These are phyloP conservation scores for Trididemnum nubilum DNA, from an alignment of 23 tunicate species.

Conservation along the genomic window DNA sequence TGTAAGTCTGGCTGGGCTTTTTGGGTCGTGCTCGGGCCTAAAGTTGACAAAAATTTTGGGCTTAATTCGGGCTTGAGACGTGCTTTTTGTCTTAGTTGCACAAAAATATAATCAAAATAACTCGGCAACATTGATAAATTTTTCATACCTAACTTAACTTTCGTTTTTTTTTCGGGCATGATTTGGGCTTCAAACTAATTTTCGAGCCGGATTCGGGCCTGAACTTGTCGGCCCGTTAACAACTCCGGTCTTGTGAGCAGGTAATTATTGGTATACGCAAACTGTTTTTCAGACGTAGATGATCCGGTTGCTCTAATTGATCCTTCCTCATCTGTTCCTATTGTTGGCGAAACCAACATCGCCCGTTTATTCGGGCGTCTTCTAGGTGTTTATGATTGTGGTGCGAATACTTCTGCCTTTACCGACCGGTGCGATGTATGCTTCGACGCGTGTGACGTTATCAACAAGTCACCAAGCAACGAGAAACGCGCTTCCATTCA, in stretches of 20 bases:
- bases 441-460: constrained; percentile 39
- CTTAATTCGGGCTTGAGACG: too few relatives aligned
- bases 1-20: too few relatives aligned
- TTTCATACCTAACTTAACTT: too few relatives aligned
- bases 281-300: constrained; percentile 15
- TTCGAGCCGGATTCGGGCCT: neutral
- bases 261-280: too few relatives aligned
- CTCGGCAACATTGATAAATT: neutral
- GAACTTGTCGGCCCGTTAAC: neutral
- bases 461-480: neutral
- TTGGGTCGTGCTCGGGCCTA: too few relatives aligned
- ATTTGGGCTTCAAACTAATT: neutral
- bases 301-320: constrained; percentile 13
- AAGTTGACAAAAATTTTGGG: too few relatives aligned
- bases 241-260: neutral
- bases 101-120: too few relatives aligned
- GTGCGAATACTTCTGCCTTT: neutral
- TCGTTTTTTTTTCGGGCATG: neutral
- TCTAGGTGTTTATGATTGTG: constrained; percentile 19
- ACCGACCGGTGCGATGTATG: constrained; percentile 2
- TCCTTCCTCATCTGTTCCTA: constrained; percentile 16
- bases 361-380: constrained; percentile 44
- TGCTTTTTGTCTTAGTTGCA: too few relatives aligned
- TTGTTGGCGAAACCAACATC: constrained; percentile 37
- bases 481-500: constrained; percentile 19